These are phyloP conservation scores for Aradophagus sp. DNA, from an alignment of 1,140 invertebrate genomes.

Conservation along the genomic window DNA sequence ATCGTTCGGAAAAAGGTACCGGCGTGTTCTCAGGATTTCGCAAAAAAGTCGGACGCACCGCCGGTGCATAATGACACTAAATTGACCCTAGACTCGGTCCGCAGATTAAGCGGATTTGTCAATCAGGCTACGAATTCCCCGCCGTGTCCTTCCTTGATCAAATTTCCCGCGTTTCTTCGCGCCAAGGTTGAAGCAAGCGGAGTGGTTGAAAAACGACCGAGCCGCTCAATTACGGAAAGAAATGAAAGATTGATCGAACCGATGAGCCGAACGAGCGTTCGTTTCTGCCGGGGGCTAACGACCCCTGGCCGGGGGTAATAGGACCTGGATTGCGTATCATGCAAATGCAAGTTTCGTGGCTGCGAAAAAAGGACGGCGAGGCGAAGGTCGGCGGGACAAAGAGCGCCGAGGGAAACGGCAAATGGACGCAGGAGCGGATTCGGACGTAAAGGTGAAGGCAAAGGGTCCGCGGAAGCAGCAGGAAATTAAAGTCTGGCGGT, in stretches of 20 bases:
- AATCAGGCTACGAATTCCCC: no score
- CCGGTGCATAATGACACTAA: slow-evolving; percentile 72
- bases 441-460: slow-evolving; percentile 71
- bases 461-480: slow-evolving; percentile 75
- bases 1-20: slow-evolving; percentile 64
- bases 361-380: slow-evolving; percentile 7
- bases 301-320: no score
- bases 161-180: no score
- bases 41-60: slow-evolving; percentile 54
- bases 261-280: no score
- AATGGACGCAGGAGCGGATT: slow-evolving; percentile 65
- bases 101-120: slow-evolving; percentile 15
- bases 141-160: no score
- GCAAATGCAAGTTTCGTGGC: slow-evolving; percentile 60
- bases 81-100: slow-evolving; percentile 62
- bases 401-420: slow-evolving; percentile 37
- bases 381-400: slow-evolving; percentile 11
- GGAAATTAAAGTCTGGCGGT: slow-evolving; percentile 76
- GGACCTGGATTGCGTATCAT: no score
- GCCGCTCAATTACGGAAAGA: no score
- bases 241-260: no score
- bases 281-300: no score
- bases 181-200: no score
- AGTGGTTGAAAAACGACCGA: no score
- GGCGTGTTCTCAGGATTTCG: slow-evolving; percentile 47